Conservation (phyloP, 2,888 invertebrate species). For the Cephus pulcher region DNA sequence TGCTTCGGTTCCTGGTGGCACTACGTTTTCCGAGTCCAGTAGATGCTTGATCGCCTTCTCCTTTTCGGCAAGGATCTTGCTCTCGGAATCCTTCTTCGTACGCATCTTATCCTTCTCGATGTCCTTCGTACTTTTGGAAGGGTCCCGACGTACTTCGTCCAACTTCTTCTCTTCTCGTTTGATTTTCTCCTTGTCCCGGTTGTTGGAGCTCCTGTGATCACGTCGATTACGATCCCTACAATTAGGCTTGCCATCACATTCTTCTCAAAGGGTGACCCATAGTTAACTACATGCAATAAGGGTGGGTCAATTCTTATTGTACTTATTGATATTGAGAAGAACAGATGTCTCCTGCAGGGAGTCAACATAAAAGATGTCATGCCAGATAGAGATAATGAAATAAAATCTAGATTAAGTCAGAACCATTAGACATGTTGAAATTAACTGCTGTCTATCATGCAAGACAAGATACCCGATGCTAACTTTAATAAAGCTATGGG, state of each 20-base stretch:
- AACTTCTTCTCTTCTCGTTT: conserved; percentile 49
- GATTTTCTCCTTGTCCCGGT: conserved; percentile 33
- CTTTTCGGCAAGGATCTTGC: conserved; percentile 60
- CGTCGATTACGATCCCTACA: conserved; percentile 53
- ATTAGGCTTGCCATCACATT: conserved; percentile 38
- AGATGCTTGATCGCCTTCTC: conserved; percentile 62
- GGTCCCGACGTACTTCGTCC: conserved; percentile 57
- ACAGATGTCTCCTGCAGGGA: not conserved
- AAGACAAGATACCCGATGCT: not conserved
- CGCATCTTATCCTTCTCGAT: conserved; percentile 62
- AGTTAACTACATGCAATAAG: conserved; percentile 1
- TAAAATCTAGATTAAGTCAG: not conserved
- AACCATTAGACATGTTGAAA: not conserved
- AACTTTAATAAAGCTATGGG: not conserved
- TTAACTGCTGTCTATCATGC: not conserved
- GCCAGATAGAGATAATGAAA: not conserved
- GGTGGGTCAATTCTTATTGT: not conserved
- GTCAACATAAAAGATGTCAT: not conserved
- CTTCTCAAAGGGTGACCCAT: not conserved
- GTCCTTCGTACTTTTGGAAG: conserved; percentile 60
- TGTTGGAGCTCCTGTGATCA: conserved; percentile 36
- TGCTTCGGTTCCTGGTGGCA: conserved; percentile 62
- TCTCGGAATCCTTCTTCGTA: conserved; percentile 57
- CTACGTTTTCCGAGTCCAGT: conserved; percentile 59
- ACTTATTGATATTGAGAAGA: not conserved